phyloP scores from a whole-genome alignment of 2,797 vertebrate genomes.

The Helarctos malayanus region DNA sequence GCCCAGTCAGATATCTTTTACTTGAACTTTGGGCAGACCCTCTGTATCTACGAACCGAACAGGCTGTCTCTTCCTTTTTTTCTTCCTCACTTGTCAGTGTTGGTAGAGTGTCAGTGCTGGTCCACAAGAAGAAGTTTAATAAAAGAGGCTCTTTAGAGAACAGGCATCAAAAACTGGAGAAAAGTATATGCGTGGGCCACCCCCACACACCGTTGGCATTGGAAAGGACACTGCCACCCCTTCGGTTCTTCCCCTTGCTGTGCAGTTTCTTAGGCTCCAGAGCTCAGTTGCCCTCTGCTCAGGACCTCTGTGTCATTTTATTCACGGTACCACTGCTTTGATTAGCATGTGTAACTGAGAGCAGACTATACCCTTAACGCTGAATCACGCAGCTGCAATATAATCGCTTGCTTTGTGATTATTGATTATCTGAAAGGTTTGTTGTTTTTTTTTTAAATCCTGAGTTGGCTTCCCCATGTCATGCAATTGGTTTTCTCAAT shows the following conservation, averaged over 20 bases:
- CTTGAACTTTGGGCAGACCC: neutral
- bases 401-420: neutral
- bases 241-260: neutral
- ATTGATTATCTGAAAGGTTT: conserved; percentile 37
- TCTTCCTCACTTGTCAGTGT: neutral
- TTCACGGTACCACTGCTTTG: neutral
- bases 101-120: neutral
- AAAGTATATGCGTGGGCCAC: neutral
- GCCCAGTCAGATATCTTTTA: neutral
- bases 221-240: neutral
- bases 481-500: neutral
- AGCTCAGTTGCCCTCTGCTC: neutral
- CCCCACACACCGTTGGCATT: neutral
- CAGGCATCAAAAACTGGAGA: neutral
- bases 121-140: neutral
- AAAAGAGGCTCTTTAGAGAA: conserved; percentile 37
- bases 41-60: neutral
- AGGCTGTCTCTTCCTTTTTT: neutral
- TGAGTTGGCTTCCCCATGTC: neutral
- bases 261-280: neutral
- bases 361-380: neutral
- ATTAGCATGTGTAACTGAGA: conserved; percentile 1
- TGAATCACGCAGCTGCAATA: neutral
- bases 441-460: neutral
- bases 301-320: neutral